Conservation (phyloP, 2,113 vertebrate species). For the Pholis gunnellus region DNA sequence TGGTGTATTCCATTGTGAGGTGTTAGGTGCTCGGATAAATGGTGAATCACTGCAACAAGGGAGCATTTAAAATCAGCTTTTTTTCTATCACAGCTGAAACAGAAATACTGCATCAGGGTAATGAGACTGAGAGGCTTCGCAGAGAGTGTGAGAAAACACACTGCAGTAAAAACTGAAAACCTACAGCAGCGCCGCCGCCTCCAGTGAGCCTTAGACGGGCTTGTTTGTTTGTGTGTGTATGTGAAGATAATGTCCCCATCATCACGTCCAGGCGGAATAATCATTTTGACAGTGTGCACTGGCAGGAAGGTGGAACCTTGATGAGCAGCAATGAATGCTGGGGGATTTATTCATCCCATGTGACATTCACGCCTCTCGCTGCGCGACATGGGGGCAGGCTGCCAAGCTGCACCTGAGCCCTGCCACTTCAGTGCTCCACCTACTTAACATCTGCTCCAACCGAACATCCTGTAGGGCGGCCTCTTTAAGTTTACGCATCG, state of each 20-base stretch:
- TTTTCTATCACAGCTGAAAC: conserved; percentile 5
- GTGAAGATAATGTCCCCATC: conserved; percentile 55
- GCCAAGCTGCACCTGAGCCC: conserved; percentile 68
- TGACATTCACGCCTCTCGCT: conserved; percentile 28
- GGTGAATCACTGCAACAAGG: not conserved
- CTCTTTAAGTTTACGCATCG: conserved; percentile 8
- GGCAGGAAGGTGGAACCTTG: conserved; percentile 55
- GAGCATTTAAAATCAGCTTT: not conserved
- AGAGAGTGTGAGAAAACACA: conserved; percentile 13
- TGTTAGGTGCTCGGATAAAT: not conserved
- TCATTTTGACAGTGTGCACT: conserved; percentile 64
- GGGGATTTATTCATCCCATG: conserved; percentile 62
- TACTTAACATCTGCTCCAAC: conserved; percentile 47
- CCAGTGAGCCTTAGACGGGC: conserved; percentile 17
- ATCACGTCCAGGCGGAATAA: conserved; percentile 69
- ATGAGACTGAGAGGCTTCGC: conserved; percentile 5
- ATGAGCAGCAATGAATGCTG: conserved; percentile 71
- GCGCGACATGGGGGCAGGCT: conserved; percentile 36
- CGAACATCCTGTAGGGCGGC: conserved; percentile 11
- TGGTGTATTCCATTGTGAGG: not conserved
- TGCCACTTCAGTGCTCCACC: conserved; percentile 36
- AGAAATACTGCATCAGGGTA: conserved; percentile 5
- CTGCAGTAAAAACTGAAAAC: conserved; percentile 45
- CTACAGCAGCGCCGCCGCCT: conserved; percentile 22
- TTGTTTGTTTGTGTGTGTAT: conserved; percentile 49